Conservation (phyloP, 2,797 vertebrate genomes). For the Valencia hispanica region DNA sequence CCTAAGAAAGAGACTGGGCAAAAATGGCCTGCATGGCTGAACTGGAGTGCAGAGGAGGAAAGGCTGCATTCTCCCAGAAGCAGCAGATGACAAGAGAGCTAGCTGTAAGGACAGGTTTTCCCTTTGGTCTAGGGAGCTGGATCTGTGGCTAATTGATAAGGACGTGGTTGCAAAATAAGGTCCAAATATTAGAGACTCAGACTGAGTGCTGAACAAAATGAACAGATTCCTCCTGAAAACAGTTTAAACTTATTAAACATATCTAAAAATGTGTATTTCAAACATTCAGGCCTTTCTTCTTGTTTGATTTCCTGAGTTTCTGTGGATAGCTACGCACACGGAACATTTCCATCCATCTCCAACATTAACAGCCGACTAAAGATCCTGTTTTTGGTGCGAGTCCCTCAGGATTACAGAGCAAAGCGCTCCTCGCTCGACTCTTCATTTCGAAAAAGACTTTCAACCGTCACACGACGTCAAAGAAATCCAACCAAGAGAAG, state of each 20-base stretch:
- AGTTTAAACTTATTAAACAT: conserved; percentile 25
- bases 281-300: conserved; percentile 5
- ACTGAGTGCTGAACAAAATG: neutral
- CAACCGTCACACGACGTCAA: conserved; percentile 40
- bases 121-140: neutral
- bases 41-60: too few species aligned
- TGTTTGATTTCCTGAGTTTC: conserved; percentile 15
- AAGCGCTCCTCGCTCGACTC: conserved; percentile 46
- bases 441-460: conserved; percentile 49
- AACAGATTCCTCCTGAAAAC: conserved; percentile 30
- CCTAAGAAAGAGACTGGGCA: too few species aligned
- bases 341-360: conserved; percentile 14
- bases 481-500: conserved; percentile 44
- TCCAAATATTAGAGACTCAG: conserved; percentile 22
- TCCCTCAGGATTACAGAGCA: conserved; percentile 54
- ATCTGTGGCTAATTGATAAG: neutral
- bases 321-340: neutral
- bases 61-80: too few species aligned
- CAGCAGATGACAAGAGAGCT: too few species aligned
- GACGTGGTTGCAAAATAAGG: neutral
- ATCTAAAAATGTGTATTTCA: conserved; percentile 9
- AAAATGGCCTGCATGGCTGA: too few species aligned
- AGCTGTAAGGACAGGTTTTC: too few species aligned
- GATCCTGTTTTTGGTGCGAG: conserved; percentile 49
- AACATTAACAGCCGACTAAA: conserved; percentile 55